These are phyloP conservation scores for Drosophila carrolli DNA, from an alignment of 1,140 invertebrate species.

Conservation along the genomic window DNA sequence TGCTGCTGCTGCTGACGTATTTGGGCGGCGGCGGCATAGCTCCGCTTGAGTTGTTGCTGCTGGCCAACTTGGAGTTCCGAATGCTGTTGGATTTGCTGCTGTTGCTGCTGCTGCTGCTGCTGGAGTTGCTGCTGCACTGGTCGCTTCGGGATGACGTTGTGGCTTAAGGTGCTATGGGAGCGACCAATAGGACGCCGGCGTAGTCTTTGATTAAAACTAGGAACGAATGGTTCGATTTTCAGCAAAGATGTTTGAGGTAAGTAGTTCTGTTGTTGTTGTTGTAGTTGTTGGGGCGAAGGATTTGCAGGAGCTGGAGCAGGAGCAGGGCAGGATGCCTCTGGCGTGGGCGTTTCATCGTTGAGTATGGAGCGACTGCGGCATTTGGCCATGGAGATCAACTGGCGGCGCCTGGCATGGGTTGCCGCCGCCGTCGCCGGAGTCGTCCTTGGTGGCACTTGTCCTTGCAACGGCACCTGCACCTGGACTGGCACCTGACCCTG, in stretches of 20 bases:
- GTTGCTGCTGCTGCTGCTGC: slow-evolving; percentile 26
- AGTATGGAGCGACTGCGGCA: slow-evolving; percentile 65
- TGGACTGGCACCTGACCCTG: slow-evolving; percentile 26
- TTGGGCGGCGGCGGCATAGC: slow-evolving; percentile 49
- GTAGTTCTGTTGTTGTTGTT: slow-evolving; percentile 72
- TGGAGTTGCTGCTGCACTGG: slow-evolving; percentile 27
- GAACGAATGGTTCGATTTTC: slow-evolving; percentile 87
- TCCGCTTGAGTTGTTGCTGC: slow-evolving; percentile 49
- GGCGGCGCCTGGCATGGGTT: slow-evolving; percentile 66
- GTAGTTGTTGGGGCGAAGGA: slow-evolving; percentile 38
- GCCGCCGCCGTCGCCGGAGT: slow-evolving; percentile 42
- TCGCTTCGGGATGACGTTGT: slow-evolving; percentile 57
- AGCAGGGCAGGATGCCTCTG: slow-evolving; percentile 24
- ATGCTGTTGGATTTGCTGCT: slow-evolving; percentile 21
- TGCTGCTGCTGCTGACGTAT: slow-evolving; percentile 40
- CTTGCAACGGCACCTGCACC: slow-evolving; percentile 35
- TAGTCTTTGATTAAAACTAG: slow-evolving; percentile 84
- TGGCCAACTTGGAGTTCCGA: slow-evolving; percentile 51
- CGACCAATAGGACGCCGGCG: slow-evolving; percentile 86
- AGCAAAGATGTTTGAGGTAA: slow-evolving; percentile 85
- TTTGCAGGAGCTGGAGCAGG: slow-evolving; percentile 30
- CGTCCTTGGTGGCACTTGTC: slow-evolving; percentile 40
- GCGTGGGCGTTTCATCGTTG: slow-evolving; percentile 54
- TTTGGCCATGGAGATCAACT: slow-evolving; percentile 73
- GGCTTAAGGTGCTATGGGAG: slow-evolving; percentile 86